phyloP scores from a whole-genome alignment of 2,113 vertebrate genomes.

The Siphamia tubifer region DNA sequence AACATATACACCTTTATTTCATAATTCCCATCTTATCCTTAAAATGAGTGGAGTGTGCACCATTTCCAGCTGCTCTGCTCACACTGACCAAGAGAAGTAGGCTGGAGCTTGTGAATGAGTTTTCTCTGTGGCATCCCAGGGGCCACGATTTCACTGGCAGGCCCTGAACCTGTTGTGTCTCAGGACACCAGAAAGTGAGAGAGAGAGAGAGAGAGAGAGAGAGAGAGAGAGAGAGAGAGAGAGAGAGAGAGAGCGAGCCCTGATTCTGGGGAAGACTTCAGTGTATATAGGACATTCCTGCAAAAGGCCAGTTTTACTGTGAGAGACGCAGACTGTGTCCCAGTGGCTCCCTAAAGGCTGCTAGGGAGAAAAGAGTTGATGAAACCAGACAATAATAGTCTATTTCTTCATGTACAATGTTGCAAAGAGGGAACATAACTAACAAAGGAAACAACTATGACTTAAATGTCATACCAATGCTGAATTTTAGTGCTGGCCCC shows the following conservation, averaged over 20 bases:
- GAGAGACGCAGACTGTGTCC: neutral
- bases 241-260: constrained; percentile 1
- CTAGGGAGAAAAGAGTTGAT: neutral
- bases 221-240: no score
- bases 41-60: neutral
- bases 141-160: constrained; percentile 27
- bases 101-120: constrained; percentile 32
- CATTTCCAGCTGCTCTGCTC: neutral
- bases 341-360: neutral
- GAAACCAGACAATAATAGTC: neutral
- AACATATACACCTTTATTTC: no score
- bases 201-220: constrained; percentile 2
- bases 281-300: constrained; percentile 22
- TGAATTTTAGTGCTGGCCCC: no score
- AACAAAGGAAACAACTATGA: no score
- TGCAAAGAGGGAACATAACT: no score
- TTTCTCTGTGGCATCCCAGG: constrained; percentile 29
- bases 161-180: constrained; percentile 29
- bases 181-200: constrained; percentile 2
- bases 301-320: neutral
- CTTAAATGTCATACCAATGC: no score
- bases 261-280: constrained; percentile 1
- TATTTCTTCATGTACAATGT: no score
- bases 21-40: no score
- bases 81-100: constrained; percentile 6